These are phyloP conservation scores for Siderastrea radians DNA, from an alignment of 92 coral and sea anemone species.

Conservation along the genomic window DNA sequence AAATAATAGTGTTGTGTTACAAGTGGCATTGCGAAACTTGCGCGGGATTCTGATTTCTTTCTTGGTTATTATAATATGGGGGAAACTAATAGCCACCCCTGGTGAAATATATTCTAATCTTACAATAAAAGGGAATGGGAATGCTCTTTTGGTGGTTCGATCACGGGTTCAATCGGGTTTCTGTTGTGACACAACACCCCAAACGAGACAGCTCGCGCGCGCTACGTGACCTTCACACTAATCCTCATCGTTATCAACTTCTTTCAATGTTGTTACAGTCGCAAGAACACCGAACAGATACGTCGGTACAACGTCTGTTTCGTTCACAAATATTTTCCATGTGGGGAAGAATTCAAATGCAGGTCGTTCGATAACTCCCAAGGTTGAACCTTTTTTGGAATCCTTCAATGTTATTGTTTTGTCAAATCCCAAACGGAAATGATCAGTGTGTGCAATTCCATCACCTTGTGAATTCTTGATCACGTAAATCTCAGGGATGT, in stretches of 20 bases:
- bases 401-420: conserved; percentile 12
- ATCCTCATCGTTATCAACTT: conserved; percentile 16
- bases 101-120: background rate
- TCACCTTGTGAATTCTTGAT: conserved; percentile 17
- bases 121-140: background rate
- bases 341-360: conserved; percentile 28
- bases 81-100: no score
- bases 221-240: background rate
- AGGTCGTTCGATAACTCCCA: conserved; percentile 20
- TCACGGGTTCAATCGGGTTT: no score
- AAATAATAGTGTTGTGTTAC: no score
- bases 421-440: conserved; percentile 15
- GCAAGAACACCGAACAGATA: conserved; percentile 25
- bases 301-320: conserved; percentile 1
- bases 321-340: conserved; percentile 9
- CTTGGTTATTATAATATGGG: no score
- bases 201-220: background rate
- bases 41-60: no score
- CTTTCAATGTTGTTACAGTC: conserved; percentile 31
- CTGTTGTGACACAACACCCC: no score
- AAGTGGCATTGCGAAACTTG: no score
- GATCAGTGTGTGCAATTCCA: conserved; percentile 21
- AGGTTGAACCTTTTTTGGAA: background rate
- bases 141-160: no score
- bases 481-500: background rate